Base-by-base conservation (phyloP, 2,888 invertebrate species). In the Ptychoptera albimana region DNA sequence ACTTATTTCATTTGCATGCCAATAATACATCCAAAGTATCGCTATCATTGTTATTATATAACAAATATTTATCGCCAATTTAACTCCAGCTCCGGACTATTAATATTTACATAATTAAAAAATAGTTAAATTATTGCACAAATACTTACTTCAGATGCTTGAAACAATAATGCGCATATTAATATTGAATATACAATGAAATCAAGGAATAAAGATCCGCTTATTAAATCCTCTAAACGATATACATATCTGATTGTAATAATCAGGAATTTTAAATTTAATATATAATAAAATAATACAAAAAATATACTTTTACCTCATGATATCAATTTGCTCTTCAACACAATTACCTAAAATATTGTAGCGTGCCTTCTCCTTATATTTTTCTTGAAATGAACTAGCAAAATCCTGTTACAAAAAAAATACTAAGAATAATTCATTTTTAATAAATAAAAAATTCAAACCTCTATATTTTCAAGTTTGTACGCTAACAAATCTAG, bases 21-120 rank as follows among this genome's bases (percentile, higher is more conserved):
- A 39, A 47, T 47, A 47, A 16, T 47, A 45, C 42, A 47, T 44
- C 47, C 47, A 47, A 8, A 47, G 23, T 30, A 47, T 47, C 7
- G 31, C 42, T 11, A 39, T 47, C 47, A 47, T 47, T 13, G 47
- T 47, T 14, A 45, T 13, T 10, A 47, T 47, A 30, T 47, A 47
- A 23, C 35, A 47, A 35, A 44, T 12, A 42, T 37, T 35, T 30
- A 47, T 47, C 16, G 37, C 12, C 11, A 47, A 14, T 37, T 39
- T 32, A 37, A 47, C 31, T 11, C 39, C 39, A 37, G 31, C n/a
- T 13, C 30, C 39, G 10, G 34, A 37, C 15, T 23, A 16, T 35
- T 15, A 23, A 36, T 12, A 13, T 42, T 29, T 9, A 42, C 23
- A 12, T 37, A 42, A 34, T 39, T 34, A n/a, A 44, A 10, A n/a